Conservation (phyloP, 1,140 invertebrate genomes). For the Drosophila lacertosa region DNA sequence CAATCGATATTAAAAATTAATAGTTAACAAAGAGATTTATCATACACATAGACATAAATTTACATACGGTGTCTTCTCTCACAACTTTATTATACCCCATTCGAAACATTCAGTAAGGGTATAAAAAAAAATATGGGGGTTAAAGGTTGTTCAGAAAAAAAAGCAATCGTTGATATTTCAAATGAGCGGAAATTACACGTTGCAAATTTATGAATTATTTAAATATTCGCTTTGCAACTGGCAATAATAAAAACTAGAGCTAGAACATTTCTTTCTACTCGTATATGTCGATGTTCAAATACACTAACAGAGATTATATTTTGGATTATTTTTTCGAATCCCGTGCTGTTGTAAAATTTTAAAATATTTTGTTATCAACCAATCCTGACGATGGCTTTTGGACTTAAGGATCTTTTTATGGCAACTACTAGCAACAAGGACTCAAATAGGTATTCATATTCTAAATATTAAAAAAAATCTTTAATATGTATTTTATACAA, state of each 20-base stretch:
- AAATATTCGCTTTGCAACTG: constrained; percentile 49
- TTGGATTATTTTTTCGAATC: constrained; percentile 4
- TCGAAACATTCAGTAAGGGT: background rate
- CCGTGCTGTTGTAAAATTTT: constrained; percentile 10
- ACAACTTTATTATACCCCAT: background rate
- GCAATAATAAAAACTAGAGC: constrained; percentile 38
- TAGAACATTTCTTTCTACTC: background rate
- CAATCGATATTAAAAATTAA: too few relatives aligned
- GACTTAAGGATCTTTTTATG: background rate
- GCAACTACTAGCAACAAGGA: too few relatives aligned
- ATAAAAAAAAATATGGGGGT: constrained; percentile 20
- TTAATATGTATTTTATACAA: too few relatives aligned
- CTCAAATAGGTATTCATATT: too few relatives aligned
- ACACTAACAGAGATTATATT: background rate
- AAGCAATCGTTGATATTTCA: constrained; percentile 38
- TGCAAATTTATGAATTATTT: constrained; percentile 54
- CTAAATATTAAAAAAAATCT: too few relatives aligned
- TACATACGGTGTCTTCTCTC: too few relatives aligned
- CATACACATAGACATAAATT: too few relatives aligned
- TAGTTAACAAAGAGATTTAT: too few relatives aligned
- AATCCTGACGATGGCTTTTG: constrained; percentile 7
- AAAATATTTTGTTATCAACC: constrained; percentile 15
- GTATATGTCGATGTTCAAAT: background rate
- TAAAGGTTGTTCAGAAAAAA: constrained; percentile 19
- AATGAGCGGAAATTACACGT: constrained; percentile 64